Percentiles rank a stretch among this genome's conserved stretches.
Evolutionary conservation across 2,113 vertebrate genomes (phyloP).

Genomic region (Dipodomys stephensi): DNA sequence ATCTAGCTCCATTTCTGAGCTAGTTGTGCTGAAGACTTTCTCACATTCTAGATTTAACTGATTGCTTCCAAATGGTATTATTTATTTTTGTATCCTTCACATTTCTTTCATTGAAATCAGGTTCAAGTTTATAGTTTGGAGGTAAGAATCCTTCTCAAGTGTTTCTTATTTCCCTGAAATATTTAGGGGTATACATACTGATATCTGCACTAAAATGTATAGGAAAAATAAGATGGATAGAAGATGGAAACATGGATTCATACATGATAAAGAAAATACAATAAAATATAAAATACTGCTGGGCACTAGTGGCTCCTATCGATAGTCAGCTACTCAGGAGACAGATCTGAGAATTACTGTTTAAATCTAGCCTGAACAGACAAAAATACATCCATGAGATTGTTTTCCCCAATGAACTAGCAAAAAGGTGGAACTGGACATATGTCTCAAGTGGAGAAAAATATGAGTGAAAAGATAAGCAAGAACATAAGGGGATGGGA

Average conservation of each 20-base stretch:
- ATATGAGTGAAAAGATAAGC: too few relatives aligned
- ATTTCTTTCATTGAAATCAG: slow-evolving; percentile 10
- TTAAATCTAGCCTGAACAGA: background rate
- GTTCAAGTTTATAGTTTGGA: background rate
- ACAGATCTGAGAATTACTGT: background rate
- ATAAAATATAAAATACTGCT: background rate
- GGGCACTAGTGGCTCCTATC: background rate
- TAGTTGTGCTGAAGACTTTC: slow-evolving; percentile 6
- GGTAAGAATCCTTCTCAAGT: background rate
- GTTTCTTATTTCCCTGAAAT: background rate
- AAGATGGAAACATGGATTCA: background rate
- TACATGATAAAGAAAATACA: background rate
- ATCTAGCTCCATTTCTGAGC: slow-evolving; percentile 20
- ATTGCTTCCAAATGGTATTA: background rate
- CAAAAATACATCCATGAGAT: too few relatives aligned
- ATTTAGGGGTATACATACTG: background rate
- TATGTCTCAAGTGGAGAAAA: too few relatives aligned
- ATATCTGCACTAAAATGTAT: background rate
- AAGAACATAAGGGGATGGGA: too few relatives aligned
- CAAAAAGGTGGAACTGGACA: too few relatives aligned
- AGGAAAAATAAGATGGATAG: background rate
- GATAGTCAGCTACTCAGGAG: background rate
- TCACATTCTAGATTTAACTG: background rate
- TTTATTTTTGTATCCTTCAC: background rate
- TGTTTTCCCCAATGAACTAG: too few relatives aligned